A percentile compares a stretch with the other conserved stretches of the same genome.
phyloP scores from a whole-genome alignment of 2,113 vertebrate species.

The Serinus canaria region DNA sequence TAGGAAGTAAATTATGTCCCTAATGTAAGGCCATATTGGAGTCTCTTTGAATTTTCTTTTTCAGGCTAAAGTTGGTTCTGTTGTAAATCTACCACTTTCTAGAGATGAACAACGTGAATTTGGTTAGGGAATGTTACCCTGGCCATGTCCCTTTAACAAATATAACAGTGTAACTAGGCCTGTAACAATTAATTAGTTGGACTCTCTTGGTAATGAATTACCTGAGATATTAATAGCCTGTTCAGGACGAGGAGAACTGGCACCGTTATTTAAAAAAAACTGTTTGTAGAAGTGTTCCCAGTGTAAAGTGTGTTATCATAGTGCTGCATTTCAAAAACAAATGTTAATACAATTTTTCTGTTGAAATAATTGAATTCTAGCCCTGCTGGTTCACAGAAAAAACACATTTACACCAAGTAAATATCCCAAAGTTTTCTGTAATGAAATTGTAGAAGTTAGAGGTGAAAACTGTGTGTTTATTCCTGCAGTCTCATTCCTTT shows the following conservation, averaged over 20 bases:
- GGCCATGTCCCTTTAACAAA: neutral
- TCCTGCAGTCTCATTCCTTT: neutral
- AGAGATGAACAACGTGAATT: neutral
- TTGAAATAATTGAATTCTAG: constrained; percentile 10
- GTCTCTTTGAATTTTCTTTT: neutral
- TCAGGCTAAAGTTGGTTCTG: neutral
- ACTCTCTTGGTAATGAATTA: neutral
- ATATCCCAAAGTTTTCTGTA: neutral
- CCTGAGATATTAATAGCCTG: constrained; percentile 19
- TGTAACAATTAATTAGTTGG: constrained; percentile 19
- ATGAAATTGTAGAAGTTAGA: neutral
- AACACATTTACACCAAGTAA: neutral
- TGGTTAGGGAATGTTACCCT: neutral
- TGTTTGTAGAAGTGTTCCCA: neutral
- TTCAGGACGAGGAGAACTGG: neutral
- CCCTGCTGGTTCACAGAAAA: neutral
- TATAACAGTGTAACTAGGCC: neutral
- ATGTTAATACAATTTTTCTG: neutral
- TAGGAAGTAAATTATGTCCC: neutral
- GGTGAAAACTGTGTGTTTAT: neutral
- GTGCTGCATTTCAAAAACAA: neutral
- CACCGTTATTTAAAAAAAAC: neutral
- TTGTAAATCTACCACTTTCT: neutral
- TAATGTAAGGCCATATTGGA: rapidly evolving
- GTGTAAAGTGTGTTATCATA: neutral